Conservation (phyloP, 2,797 vertebrate species). For the Euthynnus affinis region DNA sequence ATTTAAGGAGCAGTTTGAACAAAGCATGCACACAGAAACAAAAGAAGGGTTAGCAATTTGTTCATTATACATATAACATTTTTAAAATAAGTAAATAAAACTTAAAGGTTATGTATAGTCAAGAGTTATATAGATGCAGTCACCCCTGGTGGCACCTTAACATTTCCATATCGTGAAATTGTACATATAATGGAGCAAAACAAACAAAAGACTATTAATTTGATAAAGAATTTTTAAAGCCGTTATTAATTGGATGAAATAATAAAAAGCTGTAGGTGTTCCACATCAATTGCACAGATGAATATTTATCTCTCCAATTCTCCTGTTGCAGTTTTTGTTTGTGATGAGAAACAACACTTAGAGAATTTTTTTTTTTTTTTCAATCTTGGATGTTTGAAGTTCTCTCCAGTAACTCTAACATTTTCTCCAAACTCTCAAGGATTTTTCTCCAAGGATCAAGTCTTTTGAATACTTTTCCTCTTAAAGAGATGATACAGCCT, state of each 20-base stretch:
- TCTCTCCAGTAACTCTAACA: constrained; percentile 19
- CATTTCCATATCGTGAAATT: no score
- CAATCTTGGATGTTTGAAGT: constrained; percentile 30
- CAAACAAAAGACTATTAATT: no score
- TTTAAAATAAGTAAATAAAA: no score
- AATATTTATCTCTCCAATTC: not conserved
- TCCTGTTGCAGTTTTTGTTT: constrained; percentile 19
- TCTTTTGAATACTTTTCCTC: constrained; percentile 53
- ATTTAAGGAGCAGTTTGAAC: not conserved
- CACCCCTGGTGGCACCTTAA: not conserved
- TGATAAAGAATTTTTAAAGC: not conserved
- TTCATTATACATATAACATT: not conserved
- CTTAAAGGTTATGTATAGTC: no score
- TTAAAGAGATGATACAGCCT: constrained; percentile 54
- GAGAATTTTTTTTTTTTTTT: constrained; percentile 18
- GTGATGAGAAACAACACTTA: constrained; percentile 35
- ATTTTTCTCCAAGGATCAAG: constrained; percentile 61
- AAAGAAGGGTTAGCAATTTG: not conserved
- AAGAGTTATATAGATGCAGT: not conserved
- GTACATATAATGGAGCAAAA: no score
- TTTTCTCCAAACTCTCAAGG: constrained; percentile 18
- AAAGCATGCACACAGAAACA: not conserved
- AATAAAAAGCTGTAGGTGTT: not conserved
- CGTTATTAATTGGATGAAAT: not conserved
- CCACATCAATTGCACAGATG: not conserved